Base-by-base conservation (phyloP, 2,888 invertebrate genomes). In the Noctua janthe region DNA sequence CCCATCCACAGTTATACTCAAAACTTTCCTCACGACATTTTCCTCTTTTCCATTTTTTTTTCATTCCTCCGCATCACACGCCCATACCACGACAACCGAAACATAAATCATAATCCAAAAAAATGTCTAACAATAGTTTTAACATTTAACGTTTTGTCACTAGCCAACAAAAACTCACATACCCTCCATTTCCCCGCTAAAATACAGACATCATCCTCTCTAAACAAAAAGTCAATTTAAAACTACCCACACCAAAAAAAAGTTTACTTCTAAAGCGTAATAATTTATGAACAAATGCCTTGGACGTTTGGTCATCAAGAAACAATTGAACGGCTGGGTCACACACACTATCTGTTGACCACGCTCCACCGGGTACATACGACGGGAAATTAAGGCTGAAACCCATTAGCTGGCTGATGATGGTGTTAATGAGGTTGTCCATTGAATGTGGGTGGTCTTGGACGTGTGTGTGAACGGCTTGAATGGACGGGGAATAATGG, bases 351-450 rank as follows among this genome's bases (percentile, higher is more conserved):
- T 89, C 90, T 78, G 54, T 62, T 47, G 72, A 17, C 74, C 77
- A 90, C 89, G 78, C 79, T 80, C 75, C 82, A 84, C 35, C 59
- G 82, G 51, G 70, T 80, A 54, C 84, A 72, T 78, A 82, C 79
- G 78, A 81, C 73, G 75, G 87, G 82, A 89, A 84, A 90, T 88
- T 90, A 89, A 74, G 80, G 64, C 76, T 75, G 62, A n/a, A 73
- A 67, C 76, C 81, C 88, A 89, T 89, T 89, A 89, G 73, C 76
- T 71, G 35, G 80, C 74, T 87, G 85, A 90, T 89, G 87, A 87
- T 85, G 71, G 87, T 78, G 85, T 81, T 88, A 87, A 88, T 90
- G 89, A 89, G 87, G 76, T 74, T 72, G 64, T 59, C 83, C 74
- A 88, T 86, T 88, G 64, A 82, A 86, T 76, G 64, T 82, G 73